Conservation (phyloP, 2,888 invertebrate species). For the Agrotis ipsilon region DNA sequence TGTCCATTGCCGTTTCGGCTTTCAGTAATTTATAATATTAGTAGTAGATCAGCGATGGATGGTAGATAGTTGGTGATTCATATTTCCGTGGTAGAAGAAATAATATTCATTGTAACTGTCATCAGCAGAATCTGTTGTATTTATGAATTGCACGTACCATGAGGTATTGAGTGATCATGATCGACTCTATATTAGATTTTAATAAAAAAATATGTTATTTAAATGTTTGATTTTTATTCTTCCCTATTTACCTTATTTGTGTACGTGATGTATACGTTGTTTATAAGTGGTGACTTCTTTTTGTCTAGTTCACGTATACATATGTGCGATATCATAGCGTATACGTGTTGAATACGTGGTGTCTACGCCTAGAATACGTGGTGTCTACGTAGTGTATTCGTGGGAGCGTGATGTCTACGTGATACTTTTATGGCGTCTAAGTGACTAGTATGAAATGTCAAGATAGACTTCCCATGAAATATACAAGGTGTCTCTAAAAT, state of each 20-base stretch:
- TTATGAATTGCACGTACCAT: conserved; percentile 70
- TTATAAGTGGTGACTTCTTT: not conserved
- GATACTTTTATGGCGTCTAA: no score
- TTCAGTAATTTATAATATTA: conserved; percentile 35
- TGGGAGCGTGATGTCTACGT: not conserved
- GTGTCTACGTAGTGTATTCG: not conserved
- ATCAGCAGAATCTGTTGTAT: conserved; percentile 66
- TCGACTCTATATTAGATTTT: conserved; percentile 74
- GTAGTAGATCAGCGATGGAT: conserved; percentile 39
- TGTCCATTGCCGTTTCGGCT: conserved; percentile 35
- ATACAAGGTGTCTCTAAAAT: not conserved
- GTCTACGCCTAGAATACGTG: not conserved
- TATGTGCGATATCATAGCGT: not conserved
- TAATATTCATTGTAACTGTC: conserved; percentile 59
- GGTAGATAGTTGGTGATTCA: conserved; percentile 39
- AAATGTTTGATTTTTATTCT: conserved; percentile 40
- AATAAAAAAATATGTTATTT: conserved; percentile 76
- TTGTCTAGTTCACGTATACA: not conserved
- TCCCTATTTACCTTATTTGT: not conserved
- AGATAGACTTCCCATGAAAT: no score
- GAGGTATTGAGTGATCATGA: conserved; percentile 73
- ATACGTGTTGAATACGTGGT: not conserved
- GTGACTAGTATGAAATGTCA: no score
- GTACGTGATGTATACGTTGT: not conserved
- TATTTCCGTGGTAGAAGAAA: conserved; percentile 54